These are phyloP conservation scores for Phytoseiulus persimilis DNA, from an alignment of 2,888 invertebrate genomes.

Conservation along the genomic window DNA sequence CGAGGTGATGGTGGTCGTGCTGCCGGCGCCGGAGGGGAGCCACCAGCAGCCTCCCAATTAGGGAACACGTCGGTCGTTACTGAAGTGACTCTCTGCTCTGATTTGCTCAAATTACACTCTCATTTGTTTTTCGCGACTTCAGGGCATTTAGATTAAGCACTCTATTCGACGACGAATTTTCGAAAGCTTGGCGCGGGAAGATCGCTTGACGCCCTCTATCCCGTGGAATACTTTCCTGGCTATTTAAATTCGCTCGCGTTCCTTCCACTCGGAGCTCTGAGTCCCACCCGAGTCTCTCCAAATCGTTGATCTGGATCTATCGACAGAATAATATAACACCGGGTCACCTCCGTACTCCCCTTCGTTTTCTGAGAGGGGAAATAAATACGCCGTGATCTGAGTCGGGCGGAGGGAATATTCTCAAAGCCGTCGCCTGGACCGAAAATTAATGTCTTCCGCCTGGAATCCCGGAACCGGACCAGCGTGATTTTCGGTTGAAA, in stretches of 20 bases:
- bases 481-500: too few relatives aligned
- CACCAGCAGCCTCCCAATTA: neutral
- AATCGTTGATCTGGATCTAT: too few relatives aligned
- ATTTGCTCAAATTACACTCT: neutral
- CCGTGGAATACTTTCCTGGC: neutral
- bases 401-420: too few relatives aligned
- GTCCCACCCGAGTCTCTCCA: too few relatives aligned
- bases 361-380: too few relatives aligned
- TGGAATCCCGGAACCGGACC: too few relatives aligned
- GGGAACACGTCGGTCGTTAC: neutral
- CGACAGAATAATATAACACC: too few relatives aligned
- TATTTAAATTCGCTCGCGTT: neutral
- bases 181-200: neutral
- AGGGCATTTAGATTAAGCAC: neutral
- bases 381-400: too few relatives aligned
- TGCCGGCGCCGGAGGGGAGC: neutral
- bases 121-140: neutral
- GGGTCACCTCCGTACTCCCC: too few relatives aligned
- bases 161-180: neutral
- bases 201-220: neutral
- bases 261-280: neutral
- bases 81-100: neutral
- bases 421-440: too few relatives aligned
- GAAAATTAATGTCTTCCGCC: too few relatives aligned
- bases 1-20: neutral